Percentiles rank a stretch among this genome's conserved stretches.
phyloP scores from a whole-genome alignment of 2,888 invertebrate species.

The Steinernema carpocapsae region DNA sequence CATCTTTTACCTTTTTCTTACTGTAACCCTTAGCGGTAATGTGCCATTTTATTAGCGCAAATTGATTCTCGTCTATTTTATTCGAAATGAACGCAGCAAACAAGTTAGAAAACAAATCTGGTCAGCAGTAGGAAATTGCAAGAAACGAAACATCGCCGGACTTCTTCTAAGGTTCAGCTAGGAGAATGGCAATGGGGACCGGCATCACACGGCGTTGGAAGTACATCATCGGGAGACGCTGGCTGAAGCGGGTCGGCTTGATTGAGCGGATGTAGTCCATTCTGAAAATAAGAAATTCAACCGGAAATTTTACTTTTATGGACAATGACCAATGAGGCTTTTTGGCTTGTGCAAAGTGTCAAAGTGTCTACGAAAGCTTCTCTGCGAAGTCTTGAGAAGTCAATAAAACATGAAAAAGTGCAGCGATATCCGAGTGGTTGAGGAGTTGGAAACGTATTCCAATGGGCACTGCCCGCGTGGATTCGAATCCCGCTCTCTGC shows the following conservation, averaged over 20 bases:
- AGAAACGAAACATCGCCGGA: no score
- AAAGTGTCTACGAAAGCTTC: neutral
- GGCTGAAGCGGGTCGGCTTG: constrained; percentile 20
- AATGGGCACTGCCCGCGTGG: neutral
- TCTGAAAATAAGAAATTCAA: neutral
- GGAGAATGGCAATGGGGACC: constrained; percentile 8
- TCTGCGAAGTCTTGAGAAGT: no score
- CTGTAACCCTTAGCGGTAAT: no score
- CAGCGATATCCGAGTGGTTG: neutral
- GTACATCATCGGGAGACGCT: constrained; percentile 2
- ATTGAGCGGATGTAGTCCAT: constrained; percentile 11
- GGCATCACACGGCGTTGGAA: neutral
- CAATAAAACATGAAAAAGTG: no score
- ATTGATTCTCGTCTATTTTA: no score
- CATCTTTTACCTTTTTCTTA: no score
- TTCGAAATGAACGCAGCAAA: neutral
- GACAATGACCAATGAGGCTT: no score
- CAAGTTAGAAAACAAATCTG: neutral
- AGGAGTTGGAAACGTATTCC: neutral
- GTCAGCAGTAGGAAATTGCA: no score
- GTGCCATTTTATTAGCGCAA: no score
- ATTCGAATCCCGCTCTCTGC: neutral
- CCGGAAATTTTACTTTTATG: neutral
- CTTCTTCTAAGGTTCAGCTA: neutral
- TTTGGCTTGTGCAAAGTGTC: no score